These are phyloP conservation scores for Halcyon senegalensis DNA, from an alignment of 2,113 vertebrate genomes.

Conservation along the genomic window DNA sequence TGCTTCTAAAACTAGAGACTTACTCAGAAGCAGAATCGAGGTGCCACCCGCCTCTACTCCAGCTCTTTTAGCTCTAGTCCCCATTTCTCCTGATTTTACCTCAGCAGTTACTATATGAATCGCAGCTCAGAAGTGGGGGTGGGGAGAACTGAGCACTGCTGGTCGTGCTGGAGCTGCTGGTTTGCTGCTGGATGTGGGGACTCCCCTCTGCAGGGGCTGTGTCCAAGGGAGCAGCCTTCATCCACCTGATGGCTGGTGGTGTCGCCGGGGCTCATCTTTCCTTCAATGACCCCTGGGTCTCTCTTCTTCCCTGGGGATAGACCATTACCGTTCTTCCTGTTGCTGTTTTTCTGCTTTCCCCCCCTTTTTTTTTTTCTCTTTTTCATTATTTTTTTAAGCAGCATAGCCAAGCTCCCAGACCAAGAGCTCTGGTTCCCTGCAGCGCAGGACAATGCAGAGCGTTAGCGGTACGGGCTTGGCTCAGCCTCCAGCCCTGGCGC, in stretches of 20 bases:
- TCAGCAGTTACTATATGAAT: constrained; percentile 33
- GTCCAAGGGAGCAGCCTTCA: not conserved
- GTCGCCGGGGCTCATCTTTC: not conserved
- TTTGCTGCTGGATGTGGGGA: not conserved
- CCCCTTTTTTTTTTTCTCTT: not conserved
- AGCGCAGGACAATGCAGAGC: not conserved
- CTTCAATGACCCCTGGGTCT: not conserved
- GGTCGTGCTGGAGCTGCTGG: not conserved
- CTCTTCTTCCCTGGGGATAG: not conserved
- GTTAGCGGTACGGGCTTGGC: fast-evolving
- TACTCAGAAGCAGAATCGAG: constrained; percentile 31
- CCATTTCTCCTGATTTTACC: constrained; percentile 24
- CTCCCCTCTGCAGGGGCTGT: not conserved
- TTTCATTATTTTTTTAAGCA: not conserved
- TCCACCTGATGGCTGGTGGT: not conserved
- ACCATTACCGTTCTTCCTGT: not conserved
- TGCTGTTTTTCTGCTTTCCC: not conserved
- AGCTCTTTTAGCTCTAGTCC: not conserved
- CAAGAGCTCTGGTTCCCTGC: not conserved
- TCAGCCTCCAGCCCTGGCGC: not conserved
- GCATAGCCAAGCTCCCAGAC: not conserved
- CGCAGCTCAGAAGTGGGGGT: not conserved
- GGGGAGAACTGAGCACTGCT: not conserved
- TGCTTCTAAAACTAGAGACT: constrained; percentile 22
- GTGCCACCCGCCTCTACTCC: not conserved